Percentiles rank a stretch among this genome's conserved stretches.
phyloP scores from a whole-genome alignment of 2,113 vertebrate genomes.

The Hydropotes inermis region DNA sequence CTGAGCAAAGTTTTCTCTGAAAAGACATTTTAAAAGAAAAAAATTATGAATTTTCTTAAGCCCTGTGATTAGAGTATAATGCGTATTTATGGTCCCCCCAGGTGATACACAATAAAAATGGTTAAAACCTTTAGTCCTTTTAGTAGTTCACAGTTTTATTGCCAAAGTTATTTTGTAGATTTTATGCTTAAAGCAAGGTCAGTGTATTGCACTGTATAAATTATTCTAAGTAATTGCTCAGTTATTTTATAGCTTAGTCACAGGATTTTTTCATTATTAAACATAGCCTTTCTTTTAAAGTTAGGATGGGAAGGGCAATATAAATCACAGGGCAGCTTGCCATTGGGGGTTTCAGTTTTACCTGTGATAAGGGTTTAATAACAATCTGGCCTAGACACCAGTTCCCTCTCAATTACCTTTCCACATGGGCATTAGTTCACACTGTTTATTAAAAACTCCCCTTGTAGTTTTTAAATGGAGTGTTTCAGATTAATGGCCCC shows the following conservation, averaged over 20 bases:
- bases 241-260: constrained; percentile 87
- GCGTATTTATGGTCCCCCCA: constrained; percentile 80
- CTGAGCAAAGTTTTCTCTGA: constrained; percentile 54
- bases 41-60: constrained; percentile 79
- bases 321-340: constrained; percentile 84
- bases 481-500: constrained; percentile 89
- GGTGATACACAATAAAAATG: constrained; percentile 80
- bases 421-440: constrained; percentile 88
- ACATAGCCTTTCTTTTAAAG: constrained; percentile 83
- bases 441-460: constrained; percentile 90
- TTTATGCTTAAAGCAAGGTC: constrained; percentile 87
- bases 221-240: constrained; percentile 89
- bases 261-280: constrained; percentile 86
- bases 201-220: constrained; percentile 87
- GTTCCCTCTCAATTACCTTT: constrained; percentile 87
- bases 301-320: constrained; percentile 78
- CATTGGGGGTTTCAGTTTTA: constrained; percentile 83
- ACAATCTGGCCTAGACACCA: constrained; percentile 83
- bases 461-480: constrained; percentile 88
- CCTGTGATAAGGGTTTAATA: constrained; percentile 88
- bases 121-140: constrained; percentile 85
- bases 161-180: constrained; percentile 87
- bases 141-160: constrained; percentile 85
- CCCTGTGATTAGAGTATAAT: constrained; percentile 75
- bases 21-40: constrained; percentile 72